Base-by-base conservation (phyloP, 2,113 vertebrate genomes). In the Ailurus styani region DNA sequence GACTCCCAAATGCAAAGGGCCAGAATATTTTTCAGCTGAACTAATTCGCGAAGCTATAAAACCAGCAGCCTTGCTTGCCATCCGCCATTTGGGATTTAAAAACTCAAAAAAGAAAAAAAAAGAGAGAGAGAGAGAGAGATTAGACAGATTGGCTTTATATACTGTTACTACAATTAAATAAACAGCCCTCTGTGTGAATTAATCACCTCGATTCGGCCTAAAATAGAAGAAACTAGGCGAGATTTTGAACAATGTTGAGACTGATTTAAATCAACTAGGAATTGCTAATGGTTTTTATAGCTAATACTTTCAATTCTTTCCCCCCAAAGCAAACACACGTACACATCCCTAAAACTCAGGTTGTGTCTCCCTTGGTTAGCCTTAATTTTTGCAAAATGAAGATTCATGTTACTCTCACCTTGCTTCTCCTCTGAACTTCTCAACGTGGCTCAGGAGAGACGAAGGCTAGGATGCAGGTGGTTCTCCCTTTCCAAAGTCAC, bases 21-120 rank as follows among this genome's bases (percentile, higher is more conserved):
- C 78, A 85, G 93, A 96, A 95, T 85, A 95, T 75, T 95, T 98
- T 96, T 96, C 94, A 96, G 93, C 98, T 97, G 96, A 98, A 97
- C 90, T 84, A 95, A 98, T 97, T 97, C 94, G 72, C 1, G 14
- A 79, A 97, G 88, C 78, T 68, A 87, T 97, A 96, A 97, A 97
- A 96, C 90, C 93, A 83, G 87, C 66, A 84, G 84, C 62, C 73
- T 82, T 87, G 87, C 83, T 91, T n/a, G n/a, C 94, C 79, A 52
- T 55, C 90, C 62, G 54, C 95, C 64, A 82, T 68, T 87, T 66
- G 90, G 93, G 90, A 93, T 95, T 98, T 96, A 62, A 88, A 97
- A 96, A 84, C 79, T 81, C 42, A 93, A 96, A 84, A 20, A 75
- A 45, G 31, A 14, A 64, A 64, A 37, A 37, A 95, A 82, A 27